Evolutionary conservation across 2,113 vertebrate species (phyloP).

Genomic region (Crotalus tigris): DNA sequence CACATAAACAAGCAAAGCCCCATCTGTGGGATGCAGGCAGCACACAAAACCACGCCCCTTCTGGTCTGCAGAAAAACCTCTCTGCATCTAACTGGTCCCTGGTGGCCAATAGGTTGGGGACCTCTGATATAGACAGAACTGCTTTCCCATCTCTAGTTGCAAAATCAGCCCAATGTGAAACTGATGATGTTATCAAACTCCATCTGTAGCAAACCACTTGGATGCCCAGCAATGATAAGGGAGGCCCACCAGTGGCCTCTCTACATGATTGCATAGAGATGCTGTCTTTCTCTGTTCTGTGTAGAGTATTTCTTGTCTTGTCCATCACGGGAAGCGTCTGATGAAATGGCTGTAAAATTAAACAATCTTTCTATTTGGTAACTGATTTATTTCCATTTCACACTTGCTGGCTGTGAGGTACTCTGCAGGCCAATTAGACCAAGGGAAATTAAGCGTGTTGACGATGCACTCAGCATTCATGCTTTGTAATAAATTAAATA

Average conservation of each 20-base stretch:
- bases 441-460: background rate
- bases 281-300: background rate
- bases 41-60: too few species aligned
- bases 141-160: background rate
- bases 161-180: background rate
- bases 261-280: background rate
- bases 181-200: background rate
- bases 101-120: too few species aligned
- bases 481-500: slow-evolving; percentile 43
- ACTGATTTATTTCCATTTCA: background rate
- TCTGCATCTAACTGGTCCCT: too few species aligned
- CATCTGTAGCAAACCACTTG: background rate
- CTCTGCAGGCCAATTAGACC: slow-evolving; percentile 8
- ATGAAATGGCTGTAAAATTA: background rate
- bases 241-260: background rate
- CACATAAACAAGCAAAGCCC: too few species aligned
- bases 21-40: too few species aligned
- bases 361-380: background rate
- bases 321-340: background rate
- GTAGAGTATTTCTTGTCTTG: background rate
- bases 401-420: background rate
- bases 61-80: too few species aligned
- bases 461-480: background rate
- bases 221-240: background rate
- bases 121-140: background rate